Evolutionary conservation across 1,140 invertebrate species (phyloP), one percentile per base, ranked within the genome.

Genomic region (Drosophila ercepeae): DNA sequence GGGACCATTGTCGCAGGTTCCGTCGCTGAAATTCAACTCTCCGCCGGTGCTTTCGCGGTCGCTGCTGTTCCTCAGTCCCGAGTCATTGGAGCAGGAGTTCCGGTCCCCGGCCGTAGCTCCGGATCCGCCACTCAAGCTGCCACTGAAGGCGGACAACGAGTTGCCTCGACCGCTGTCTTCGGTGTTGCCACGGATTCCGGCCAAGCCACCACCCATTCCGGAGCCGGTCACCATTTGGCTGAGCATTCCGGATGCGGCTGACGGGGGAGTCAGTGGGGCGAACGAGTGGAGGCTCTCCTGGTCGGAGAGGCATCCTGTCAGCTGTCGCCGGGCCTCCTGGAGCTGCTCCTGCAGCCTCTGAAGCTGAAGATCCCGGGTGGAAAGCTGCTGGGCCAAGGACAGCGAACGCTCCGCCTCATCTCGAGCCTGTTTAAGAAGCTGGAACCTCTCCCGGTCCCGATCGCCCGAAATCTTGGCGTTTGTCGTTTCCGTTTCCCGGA

Each of bases 401-500:
- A 98, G 93, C 13, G 96, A 96, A 60, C 97, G 92, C 92, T 98
- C 97, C 0, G 97, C 96, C 73, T 98, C 97, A 89, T 98, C 97
- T 29, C 96, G 93, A 0, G 97, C 97, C 81, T 97, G 96, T 76
- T 96, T 94, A 64, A 98, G 90, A 48, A 98, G 93, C 71, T 95
- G 96, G 94, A 97, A 98, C 34, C 97, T 94, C 90, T 98, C 97
- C 18, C 96, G 93, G 89, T 98, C 97, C 1, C 95, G 92, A 77
- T 97, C 96, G 0, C 97, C 96, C 1, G 96, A 93, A 84, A 98
- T 96, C 21, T 93, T 93, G 1, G 94, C 94, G 71, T 96, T 92
- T 4, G 92, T 93, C 4, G 92, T 92, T 41, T 93, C 93, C 6
- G 92, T 92, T 13, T 92, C 93, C 13, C 93, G 55, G 19, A 91